Evolutionary conservation across 2,113 vertebrate species (phyloP).

Genomic region (Candoia aspera): DNA sequence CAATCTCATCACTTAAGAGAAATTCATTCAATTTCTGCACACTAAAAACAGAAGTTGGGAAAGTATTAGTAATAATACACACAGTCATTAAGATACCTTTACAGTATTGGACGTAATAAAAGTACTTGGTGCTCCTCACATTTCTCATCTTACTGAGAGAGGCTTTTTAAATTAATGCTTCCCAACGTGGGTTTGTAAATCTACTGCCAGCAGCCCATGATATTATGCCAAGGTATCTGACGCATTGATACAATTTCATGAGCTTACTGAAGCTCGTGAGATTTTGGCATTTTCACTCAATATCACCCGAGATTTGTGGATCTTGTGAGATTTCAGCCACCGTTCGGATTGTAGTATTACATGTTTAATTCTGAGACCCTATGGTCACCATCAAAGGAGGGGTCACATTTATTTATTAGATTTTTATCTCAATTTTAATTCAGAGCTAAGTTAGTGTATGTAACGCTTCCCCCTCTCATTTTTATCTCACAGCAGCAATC

Average conservation of each 20-base stretch:
- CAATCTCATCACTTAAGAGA: conserved; percentile 95
- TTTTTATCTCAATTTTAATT: too few relatives aligned
- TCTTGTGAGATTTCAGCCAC: too few relatives aligned
- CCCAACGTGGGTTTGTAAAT: neutral
- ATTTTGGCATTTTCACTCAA: too few relatives aligned
- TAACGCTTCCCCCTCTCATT: too few relatives aligned
- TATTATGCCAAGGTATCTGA: neutral
- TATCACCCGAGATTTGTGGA: too few relatives aligned
- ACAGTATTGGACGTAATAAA: neutral
- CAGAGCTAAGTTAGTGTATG: too few relatives aligned
- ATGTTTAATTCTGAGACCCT: too few relatives aligned
- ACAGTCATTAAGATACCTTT: neutral
- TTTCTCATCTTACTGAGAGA: neutral
- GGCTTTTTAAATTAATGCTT: neutral
- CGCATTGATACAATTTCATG: neutral
- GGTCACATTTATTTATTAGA: too few relatives aligned
- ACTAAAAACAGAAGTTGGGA: conserved; percentile 68
- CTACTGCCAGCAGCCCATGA: neutral
- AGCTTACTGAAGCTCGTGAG: too few relatives aligned
- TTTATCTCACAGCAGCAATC: too few relatives aligned
- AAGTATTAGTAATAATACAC: neutral
- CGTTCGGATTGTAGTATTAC: too few relatives aligned
- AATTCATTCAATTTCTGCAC: conserved; percentile 97
- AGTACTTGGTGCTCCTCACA: neutral
- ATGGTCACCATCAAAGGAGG: too few relatives aligned